Percentiles rank a stretch among this genome's conserved stretches.
phyloP scores from a whole-genome alignment of 2,113 vertebrate genomes.

The Ciconia boyciana region DNA sequence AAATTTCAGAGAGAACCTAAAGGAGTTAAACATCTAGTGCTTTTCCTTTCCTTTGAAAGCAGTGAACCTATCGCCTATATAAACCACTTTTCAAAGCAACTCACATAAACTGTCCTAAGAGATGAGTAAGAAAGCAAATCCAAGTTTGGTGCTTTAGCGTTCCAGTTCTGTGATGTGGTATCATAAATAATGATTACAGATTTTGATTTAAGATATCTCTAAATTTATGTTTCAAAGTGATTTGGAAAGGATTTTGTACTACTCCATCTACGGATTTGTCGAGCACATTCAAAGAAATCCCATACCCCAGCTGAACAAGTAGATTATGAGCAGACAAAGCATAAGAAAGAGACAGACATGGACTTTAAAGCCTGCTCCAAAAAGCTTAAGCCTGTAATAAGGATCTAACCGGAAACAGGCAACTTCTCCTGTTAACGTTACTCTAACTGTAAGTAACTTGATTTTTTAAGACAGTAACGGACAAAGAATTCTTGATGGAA shows the following conservation, averaged over 20 bases:
- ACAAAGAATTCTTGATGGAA: background rate
- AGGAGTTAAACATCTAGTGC: background rate
- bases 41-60: background rate
- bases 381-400: slow-evolving; percentile 14
- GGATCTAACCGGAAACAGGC: background rate
- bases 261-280: background rate
- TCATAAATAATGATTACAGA: background rate
- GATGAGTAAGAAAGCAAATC: background rate
- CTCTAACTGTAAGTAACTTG: background rate
- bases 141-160: background rate
- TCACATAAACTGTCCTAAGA: background rate
- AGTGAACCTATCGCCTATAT: background rate
- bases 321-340: background rate
- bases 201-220: background rate
- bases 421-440: background rate
- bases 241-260: background rate
- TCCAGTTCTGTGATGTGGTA: background rate
- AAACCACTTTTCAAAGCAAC: background rate
- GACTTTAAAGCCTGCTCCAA: background rate
- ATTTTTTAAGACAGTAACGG: background rate
- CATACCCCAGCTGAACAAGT: slow-evolving; percentile 1
- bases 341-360: background rate
- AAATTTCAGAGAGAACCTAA: background rate
- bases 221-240: background rate
- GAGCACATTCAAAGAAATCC: slow-evolving; percentile 4